Evolutionary conservation across 2,113 vertebrate genomes (phyloP), one percentile per base, ranked within the genome.

Genomic region (Pipra filicauda): DNA sequence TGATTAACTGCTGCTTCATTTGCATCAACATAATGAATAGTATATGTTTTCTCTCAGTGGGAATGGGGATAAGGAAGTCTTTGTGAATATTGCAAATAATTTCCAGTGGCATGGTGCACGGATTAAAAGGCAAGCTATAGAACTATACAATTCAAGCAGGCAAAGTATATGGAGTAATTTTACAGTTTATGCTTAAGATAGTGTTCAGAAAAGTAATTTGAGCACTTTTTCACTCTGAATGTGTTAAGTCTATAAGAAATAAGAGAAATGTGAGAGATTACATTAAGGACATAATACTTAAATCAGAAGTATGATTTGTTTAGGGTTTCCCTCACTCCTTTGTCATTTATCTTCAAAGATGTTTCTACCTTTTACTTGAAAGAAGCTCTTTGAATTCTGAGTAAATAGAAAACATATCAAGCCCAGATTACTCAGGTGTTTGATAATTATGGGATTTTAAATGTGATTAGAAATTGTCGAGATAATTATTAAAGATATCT

Each of bases 341-440:
- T 88, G 92, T 73, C 71, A 75, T 95, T 95, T 96, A 86, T 95
- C 58, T 96, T 96, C 88, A 94, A 90, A 97, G 91, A 37, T 92
- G 24, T 87, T 97, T 96, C 82, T 86, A 91, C 80, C 61, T 96
- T 97, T 96, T 82, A 84, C 79, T 88, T 95, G 74, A 96, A 95
- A 91, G 64, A 78, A 92, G 52, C 26, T 96, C 31, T 96, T 88
- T 93, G 81, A 96, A 72, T 85, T 93, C 85, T 91, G 86, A 83
- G 54, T 96, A 96, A 96, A 70, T 37, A 95, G 61, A 95, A 96
- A 95, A 79, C 94, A 92, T 95, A 55, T 97, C 74, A 93, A 59
- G 22, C 5, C 79, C 44, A 89, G 54, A 90, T 91, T 97, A 80
- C 85, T 82, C 70, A 85, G 94, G 93, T 85, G 48, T 94, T 88